Evolutionary conservation across 2,113 vertebrate species (phyloP), one percentile per base, ranked within the genome.

Genomic region (Atherinomorus stipes): DNA sequence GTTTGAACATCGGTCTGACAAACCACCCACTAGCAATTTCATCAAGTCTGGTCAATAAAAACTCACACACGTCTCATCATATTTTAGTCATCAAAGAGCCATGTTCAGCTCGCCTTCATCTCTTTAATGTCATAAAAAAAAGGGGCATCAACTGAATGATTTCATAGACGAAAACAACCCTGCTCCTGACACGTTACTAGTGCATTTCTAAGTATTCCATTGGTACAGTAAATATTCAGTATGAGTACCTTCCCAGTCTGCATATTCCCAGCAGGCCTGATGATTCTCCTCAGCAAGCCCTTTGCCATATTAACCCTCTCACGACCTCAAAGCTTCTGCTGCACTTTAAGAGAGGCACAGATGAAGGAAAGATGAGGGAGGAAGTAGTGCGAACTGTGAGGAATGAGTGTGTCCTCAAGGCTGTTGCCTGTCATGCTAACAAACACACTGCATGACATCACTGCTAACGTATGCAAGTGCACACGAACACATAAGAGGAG

Each of bases 381-480:
- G 81, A 21, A 67, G 78, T 40, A 62, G 42, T 49, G 31, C 40
- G 10, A 50, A 40, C 16, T 78, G 53, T 49, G n/a, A 67, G 74
- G 34, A 71, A 75, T 40, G 34, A 40, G 59, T 0, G 11, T 65
- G 59, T 76, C 79, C 74, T 45, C 19, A 51, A 73, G 80, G 73
- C 73, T 22, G 7, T 63, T 1, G 28, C 71, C 74, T 38, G 70
- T 80, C 75, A 83, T 58, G 64, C 75, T 82, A 75, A 89, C 84
- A 87, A 74, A 80, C 64, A 78, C 80, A 23, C 64, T 23, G 37
- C 25, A n/a, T 85, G 80, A 86, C 81, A 66, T 85, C 70, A 78
- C 56, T 15, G 23, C 60, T 9, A 53, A 51, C 59, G 31, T 66
- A 65, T 53, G 42, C 63, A 64, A 54, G 21, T 64, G 4, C 62